Evolutionary conservation across 2,888 invertebrate species (phyloP).

Genomic region (Hyalella azteca): DNA sequence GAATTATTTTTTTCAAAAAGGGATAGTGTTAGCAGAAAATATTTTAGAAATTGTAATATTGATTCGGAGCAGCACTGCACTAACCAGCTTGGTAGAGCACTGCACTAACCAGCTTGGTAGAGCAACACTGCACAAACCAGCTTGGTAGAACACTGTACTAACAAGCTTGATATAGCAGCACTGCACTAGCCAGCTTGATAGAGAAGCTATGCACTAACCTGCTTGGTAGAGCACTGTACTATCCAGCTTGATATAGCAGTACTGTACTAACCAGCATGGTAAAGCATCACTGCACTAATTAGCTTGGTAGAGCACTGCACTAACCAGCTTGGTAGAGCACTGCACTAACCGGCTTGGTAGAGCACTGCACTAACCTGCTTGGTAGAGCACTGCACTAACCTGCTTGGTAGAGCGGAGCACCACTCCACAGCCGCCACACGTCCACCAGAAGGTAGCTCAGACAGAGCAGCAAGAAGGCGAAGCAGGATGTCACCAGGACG

Average conservation of each 20-base stretch:
- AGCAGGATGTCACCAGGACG: constrained; percentile 79
- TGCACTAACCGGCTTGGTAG: no score
- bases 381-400: constrained; percentile 66
- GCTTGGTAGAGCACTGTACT: constrained; percentile 75
- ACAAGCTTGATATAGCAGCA: constrained; percentile 73
- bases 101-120: constrained; percentile 72
- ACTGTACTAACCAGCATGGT: no score
- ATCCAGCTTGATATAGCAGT: no score
- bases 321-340: no score
- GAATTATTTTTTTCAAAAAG: no score
- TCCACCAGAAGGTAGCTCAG: constrained; percentile 67
- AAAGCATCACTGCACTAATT: no score
- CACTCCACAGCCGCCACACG: constrained; percentile 63
- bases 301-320: no score
- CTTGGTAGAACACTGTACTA: constrained; percentile 58
- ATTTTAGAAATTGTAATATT: no score
- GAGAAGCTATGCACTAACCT: constrained; percentile 65
- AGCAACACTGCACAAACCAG: constrained; percentile 65
- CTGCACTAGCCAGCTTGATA: constrained; percentile 64
- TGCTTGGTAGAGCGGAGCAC: constrained; percentile 71
- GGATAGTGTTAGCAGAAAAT: no score
- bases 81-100: no score
- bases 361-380: no score
- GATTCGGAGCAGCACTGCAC: no score
- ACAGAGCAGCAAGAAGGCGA: constrained; percentile 77